Conservation (phyloP, 2,797 vertebrate genomes). For the Microchirus variegatus region DNA sequence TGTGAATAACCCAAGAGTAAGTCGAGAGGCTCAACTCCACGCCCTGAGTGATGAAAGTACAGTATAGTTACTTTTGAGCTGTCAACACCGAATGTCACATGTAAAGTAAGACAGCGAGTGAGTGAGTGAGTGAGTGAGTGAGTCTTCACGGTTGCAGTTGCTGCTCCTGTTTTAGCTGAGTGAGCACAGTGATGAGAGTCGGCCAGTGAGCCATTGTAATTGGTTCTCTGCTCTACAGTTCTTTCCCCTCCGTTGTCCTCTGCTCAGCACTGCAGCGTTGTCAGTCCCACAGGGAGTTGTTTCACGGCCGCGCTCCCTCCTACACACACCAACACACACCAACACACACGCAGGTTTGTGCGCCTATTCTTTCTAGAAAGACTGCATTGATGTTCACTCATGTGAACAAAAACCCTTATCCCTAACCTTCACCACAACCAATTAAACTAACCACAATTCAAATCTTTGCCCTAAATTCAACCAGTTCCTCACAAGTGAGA, state of each 20-base stretch:
- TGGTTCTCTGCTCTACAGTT: constrained; percentile 58
- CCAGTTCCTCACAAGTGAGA: too few relatives aligned
- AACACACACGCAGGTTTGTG: neutral
- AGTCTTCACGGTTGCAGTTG: constrained; percentile 9
- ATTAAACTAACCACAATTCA: too few relatives aligned
- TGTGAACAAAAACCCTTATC: neutral
- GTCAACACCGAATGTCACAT: constrained; percentile 19
- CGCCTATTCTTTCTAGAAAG: too few relatives aligned
- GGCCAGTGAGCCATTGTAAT: constrained; percentile 60
- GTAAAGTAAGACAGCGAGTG: constrained; percentile 18
- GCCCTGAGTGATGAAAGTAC: neutral
- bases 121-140: constrained; percentile 3
- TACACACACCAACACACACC: constrained; percentile 32
- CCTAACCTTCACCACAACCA: too few relatives aligned
- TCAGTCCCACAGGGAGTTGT: constrained; percentile 60
- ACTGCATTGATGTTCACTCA: too few relatives aligned
- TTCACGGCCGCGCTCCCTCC: constrained; percentile 48
- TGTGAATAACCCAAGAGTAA: too few relatives aligned
- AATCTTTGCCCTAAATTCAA: too few relatives aligned
- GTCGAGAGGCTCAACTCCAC: too few relatives aligned
- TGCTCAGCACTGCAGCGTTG: constrained; percentile 64
- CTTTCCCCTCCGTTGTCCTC: constrained; percentile 56
- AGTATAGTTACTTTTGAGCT: constrained; percentile 6
- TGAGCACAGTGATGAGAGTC: constrained; percentile 60
- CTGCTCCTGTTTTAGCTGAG: constrained; percentile 60